Evolutionary conservation across 2,888 invertebrate genomes (phyloP).

Genomic region (Melangyna quadrimaculata): DNA sequence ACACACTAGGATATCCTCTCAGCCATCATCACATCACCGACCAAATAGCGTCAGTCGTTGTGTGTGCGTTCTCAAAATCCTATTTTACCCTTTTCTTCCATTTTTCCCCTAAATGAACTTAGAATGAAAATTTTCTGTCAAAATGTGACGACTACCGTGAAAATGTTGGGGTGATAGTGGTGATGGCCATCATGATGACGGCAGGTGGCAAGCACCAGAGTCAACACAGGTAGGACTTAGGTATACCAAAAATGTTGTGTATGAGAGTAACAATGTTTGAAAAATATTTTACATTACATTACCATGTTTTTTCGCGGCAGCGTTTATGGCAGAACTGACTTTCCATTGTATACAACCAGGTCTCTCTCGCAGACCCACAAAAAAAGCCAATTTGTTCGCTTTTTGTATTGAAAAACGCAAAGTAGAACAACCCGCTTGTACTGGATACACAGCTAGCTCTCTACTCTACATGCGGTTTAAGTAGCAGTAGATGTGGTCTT

Average conservation of each 20-base stretch:
- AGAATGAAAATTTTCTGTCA: conserved; percentile 2
- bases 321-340: conserved; percentile 38
- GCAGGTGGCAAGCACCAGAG: not conserved
- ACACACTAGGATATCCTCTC: conserved; percentile 47
- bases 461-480: conserved; percentile 62
- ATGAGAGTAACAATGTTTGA: conserved; percentile 47
- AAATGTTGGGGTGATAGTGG: not conserved
- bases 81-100: not conserved
- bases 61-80: not conserved
- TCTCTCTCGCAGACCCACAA: not conserved
- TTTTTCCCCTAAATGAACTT: not conserved
- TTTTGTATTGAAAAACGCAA: conserved; percentile 53
- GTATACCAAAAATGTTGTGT: not conserved
- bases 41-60: not conserved
- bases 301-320: conserved; percentile 60
- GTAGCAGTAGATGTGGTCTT: conserved; percentile 50
- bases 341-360: not conserved
- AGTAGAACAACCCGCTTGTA: conserved; percentile 44
- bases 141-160: conserved; percentile 4
- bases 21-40: conserved; percentile 39
- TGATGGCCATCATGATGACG: too few species aligned
- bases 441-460: not conserved
- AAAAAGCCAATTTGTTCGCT: not conserved
- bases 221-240: not conserved
- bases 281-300: conserved; percentile 64